phyloP scores from a whole-genome alignment of 2,888 invertebrate genomes.

The Caradrina kadenii region DNA sequence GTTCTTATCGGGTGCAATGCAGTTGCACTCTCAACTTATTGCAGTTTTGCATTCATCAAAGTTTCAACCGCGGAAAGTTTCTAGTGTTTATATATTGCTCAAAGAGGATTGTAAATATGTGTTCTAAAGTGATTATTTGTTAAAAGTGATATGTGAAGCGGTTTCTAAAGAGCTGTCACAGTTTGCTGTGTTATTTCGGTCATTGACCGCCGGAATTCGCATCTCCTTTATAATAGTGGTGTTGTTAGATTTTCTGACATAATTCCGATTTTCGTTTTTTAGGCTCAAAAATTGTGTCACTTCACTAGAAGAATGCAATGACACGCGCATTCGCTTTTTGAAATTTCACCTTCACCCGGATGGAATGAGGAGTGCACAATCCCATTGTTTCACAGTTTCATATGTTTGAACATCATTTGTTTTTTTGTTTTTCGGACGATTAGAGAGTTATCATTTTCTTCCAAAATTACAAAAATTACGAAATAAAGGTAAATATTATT shows the following conservation, averaged over 20 bases:
- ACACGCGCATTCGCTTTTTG: constrained; percentile 88
- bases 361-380: constrained; percentile 90
- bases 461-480: constrained; percentile 90
- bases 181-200: constrained; percentile 90
- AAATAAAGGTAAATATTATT: constrained; percentile 89
- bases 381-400: constrained; percentile 90
- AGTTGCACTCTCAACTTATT: constrained; percentile 91
- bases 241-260: constrained; percentile 79
- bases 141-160: constrained; percentile 85
- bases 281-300: constrained; percentile 83
- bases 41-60: constrained; percentile 89
- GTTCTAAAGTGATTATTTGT: constrained; percentile 83
- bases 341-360: constrained; percentile 87
- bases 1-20: constrained; percentile 90
- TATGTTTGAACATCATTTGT: constrained; percentile 91
- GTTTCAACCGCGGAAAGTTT: constrained; percentile 89
- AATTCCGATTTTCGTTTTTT: constrained; percentile 85
- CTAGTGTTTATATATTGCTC: constrained; percentile 80
- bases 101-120: constrained; percentile 79
- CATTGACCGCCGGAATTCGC: constrained; percentile 90
- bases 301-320: constrained; percentile 86
- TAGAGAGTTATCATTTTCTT: constrained; percentile 89
- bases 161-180: constrained; percentile 84
- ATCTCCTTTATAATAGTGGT: constrained; percentile 84
- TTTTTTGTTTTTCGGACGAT: constrained; percentile 91